Evolutionary conservation across 2,888 invertebrate genomes (phyloP), one percentile per base, ranked within the genome.

Genomic region (Leptinotarsa rubiginosa): DNA sequence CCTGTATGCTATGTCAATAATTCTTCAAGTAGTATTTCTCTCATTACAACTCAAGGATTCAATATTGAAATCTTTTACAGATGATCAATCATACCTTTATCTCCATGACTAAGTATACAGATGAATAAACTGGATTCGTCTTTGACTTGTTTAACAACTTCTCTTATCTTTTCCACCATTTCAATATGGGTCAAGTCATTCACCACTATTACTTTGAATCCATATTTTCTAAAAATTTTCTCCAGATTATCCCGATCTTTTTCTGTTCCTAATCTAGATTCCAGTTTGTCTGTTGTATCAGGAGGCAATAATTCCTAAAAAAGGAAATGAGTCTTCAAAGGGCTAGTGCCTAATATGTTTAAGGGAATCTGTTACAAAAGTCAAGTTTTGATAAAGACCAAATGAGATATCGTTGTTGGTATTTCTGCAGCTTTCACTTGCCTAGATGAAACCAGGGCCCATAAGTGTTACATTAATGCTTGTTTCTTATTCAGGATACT

Each of bases 21-120:
- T 41, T 41, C 41, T 41, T 41, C 12, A 41, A 41, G 41, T 41
- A 10, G 10, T 41, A 41, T 41, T 41, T 41, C 41, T 10, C 41
- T 41, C 2, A 41, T 41, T 41, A 31, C 10, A 31, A 31, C 31
- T 31, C 31, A 10, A 31, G 1, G 10, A 31, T 31, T 31, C 31
- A 31, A 31, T 31, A 10, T 1, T 10, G 7, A 31, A 31, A 10
- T 31, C 31, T 31, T 31, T 31, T 31, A 31, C 31, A 31, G 10
- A 31, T 10, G 10, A 31, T 31, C 66, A 7, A 54, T 67, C 72
- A 72, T 81, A 87, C 88, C 87, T 82, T 85, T 79, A 54, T 83
- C 81, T 4, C 89, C 89, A 79, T 89, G 89, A 2, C 88, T 88
- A 76, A 89, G 82, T 77, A 89, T 87, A 70, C 87, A 88, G 25